Evolutionary conservation across 2,113 vertebrate genomes (phyloP), one percentile per base, ranked within the genome.

Genomic region (Paratilapia polleni): DNA sequence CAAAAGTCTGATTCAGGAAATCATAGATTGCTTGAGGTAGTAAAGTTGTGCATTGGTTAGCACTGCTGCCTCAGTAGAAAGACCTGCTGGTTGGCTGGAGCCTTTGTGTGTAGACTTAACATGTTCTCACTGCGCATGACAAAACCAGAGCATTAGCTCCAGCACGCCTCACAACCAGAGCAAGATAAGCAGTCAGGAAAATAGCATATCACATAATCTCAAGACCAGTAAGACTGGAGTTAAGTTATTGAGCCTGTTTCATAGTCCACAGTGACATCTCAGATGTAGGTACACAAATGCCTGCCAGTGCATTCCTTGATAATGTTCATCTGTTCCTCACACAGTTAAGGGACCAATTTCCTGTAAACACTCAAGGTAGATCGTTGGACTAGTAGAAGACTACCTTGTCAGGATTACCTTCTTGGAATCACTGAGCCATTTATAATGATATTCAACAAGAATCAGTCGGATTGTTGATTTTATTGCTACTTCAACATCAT

Each of bases 301-400:
- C 66, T 78, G 78, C 88, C 86, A 81, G 79, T 63, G 58, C 28
- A 31, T 47, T 76, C 57, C 59, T 60, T 11, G 13, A 79, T 87
- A 86, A 81, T 63, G 79, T 73, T 68, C 83, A 81, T 79, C 89
- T 87, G 83, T 87, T 91, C 80, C 75, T 19, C 80, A 52, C 59
- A 61, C 41, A 15, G 80, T 70, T 68, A 73, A 22, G 82, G 68
- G 92, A 92, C 90, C 79, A 87, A 92, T 93, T 93, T 93, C 92
- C 93, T 92, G 83, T 64, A 82, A 92, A 89, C 83, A 88, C 88
- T 87, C 87, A 86, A 73, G 78, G 52, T 63, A 54, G 73, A 89
- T 93, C 80, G 87, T 91, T 91, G 90, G 84, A 87, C 70, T 80
- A 76, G 43, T 81, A 87, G 57, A 63, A 86, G 82, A 73, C 76